A percentile compares a stretch with the other conserved stretches of the same genome.
Evolutionary conservation across 2,888 invertebrate species (phyloP).

Genomic region (Amiota minor): DNA sequence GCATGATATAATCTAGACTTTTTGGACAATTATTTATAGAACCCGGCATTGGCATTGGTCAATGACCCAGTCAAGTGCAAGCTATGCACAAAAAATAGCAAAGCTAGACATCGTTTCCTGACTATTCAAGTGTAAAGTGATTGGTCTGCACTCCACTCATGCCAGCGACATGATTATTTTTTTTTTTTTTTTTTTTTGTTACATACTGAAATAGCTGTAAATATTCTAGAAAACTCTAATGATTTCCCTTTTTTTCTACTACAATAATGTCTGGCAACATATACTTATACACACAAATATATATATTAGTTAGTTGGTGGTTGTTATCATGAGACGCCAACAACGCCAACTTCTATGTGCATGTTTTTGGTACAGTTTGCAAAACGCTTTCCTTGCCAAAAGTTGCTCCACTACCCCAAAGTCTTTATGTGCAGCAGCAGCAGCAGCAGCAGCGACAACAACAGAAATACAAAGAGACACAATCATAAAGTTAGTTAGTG

Average conservation of each 20-base stretch:
- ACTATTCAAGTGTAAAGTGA: not conserved
- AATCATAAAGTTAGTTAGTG: slow-evolving; percentile 26
- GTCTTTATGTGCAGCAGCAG: slow-evolving; percentile 27
- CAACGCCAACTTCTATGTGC: slow-evolving; percentile 37
- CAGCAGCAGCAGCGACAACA: too few species aligned
- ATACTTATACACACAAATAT: not conserved
- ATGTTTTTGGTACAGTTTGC: slow-evolving; percentile 68
- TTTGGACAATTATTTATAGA: slow-evolving; percentile 1
- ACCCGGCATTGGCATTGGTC: not conserved
- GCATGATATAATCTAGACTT: slow-evolving; percentile 8
- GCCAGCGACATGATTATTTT: not conserved
- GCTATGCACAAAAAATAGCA: not conserved
- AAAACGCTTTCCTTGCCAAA: slow-evolving; percentile 29
- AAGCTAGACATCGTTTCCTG: not conserved
- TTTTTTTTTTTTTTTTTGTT: not conserved
- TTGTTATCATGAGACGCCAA: slow-evolving; percentile 39
- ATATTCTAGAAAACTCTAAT: slow-evolving; percentile 40
- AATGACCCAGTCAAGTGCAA: slow-evolving; percentile 14
- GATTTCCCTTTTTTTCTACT: slow-evolving; percentile 70
- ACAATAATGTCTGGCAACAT: slow-evolving; percentile 60
- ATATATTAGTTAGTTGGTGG: slow-evolving; percentile 32
- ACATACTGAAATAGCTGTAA: not conserved
- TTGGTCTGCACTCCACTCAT: slow-evolving; percentile 4
- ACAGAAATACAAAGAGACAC: too few species aligned
- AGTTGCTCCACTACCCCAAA: slow-evolving; percentile 57